Base-by-base conservation (phyloP, 2,888 invertebrate genomes). In the Pachymerium ferrugineum region DNA sequence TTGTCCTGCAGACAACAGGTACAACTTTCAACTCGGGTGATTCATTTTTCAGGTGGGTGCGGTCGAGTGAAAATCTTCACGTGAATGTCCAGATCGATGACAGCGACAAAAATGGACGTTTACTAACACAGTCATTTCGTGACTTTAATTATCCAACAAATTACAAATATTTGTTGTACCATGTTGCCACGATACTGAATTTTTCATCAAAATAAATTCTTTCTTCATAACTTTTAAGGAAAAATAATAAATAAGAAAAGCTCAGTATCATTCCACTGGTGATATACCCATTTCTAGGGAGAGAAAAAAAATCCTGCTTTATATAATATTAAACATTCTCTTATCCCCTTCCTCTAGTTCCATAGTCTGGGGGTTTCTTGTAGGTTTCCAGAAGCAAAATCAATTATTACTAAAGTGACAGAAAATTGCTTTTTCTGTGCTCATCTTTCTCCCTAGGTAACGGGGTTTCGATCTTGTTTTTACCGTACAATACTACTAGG, bases 401-500 rank as follows among this genome's bases (percentile, higher is more conserved):
- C 47, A 47, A 47, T 47, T 47, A 47, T 47, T 47, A 47, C 47
- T 47, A 47, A 47, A 47, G 47, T 47, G 47, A 47, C 47, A 47
- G 47, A 19, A 47, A 47, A 47, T 47, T 47, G 47, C 47, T 47
- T 47, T 47, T 47, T 22, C 22, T 47, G 22, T 47, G 19, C 47
- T 47, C 47, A 47, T 47, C 47, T 19, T 16, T 47, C n/a, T 47
- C 47, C 47, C 22, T 22, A 16, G 47, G 47, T 22, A 16, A 16
- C 14, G n/a, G 22, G 47, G 47, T 47, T 16, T 16, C 47, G 22
- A 19, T 47, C 22, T 22, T 22, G 22, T 47, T 47, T 16, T 47
- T 19, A 47, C 47, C 47, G 47, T 47, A 47, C 47, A 47, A 19
- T 47, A 47, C 47, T 19, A 47, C 47, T 47, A 47, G 22, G 19